These are phyloP conservation scores for Macropus fuliginosus DNA, from an alignment of 2,797 vertebrate genomes.

Conservation along the genomic window DNA sequence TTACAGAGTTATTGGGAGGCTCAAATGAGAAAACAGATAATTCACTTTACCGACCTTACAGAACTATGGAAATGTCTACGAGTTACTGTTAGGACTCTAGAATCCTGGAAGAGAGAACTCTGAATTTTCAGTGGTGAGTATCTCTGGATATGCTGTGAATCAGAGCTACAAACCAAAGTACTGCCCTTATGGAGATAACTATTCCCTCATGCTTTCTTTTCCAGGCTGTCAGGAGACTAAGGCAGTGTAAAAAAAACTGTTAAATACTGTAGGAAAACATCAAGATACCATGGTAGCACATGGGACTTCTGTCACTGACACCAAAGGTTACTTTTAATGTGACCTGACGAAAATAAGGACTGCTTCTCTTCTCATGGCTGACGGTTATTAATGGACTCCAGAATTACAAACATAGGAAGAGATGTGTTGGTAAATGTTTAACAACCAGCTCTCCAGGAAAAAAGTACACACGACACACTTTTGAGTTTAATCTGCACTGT, in stretches of 20 bases:
- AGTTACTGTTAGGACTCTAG: not conserved
- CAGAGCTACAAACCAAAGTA: constrained; percentile 19
- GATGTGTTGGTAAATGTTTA: not conserved
- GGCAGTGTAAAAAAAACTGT: not conserved
- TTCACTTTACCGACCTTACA: not conserved
- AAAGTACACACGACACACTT: not conserved
- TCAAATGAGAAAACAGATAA: not conserved
- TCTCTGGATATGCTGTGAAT: constrained; percentile 18
- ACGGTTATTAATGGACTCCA: not conserved
- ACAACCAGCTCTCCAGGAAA: not conserved
- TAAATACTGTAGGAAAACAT: not conserved
- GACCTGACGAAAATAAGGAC: not conserved
- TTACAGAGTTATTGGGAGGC: not conserved
- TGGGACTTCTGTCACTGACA: not conserved
- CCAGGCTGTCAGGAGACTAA: not conserved
- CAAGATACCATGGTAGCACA: not conserved
- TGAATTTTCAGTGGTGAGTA: constrained; percentile 50
- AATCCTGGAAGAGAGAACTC: not conserved
- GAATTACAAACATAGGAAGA: not conserved
- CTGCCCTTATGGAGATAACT: not conserved
- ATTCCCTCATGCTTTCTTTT: not conserved
- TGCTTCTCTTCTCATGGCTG: not conserved
- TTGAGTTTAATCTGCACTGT: not conserved
- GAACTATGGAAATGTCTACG: not conserved
- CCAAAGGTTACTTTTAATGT: not conserved